Evolutionary conservation across 2,888 invertebrate genomes (phyloP), one percentile per base, ranked within the genome.

Genomic region (Eupeodes latifasciatus): DNA sequence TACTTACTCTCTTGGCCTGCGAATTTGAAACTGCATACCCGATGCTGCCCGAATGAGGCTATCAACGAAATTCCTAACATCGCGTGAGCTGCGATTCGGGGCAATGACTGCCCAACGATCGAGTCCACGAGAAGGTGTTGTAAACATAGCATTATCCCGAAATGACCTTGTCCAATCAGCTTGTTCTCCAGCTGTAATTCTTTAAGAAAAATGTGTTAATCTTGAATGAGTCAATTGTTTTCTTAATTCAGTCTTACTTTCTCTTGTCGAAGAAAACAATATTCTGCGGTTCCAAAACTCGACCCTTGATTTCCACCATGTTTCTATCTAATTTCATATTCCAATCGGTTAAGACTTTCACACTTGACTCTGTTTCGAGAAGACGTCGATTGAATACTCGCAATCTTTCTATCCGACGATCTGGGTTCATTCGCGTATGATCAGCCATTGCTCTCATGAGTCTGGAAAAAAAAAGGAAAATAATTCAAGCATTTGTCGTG

Each of bases 161-260:
- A 98, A 94, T 27, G 95, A 95, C 5, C 94, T 93, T 0, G 96
- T 96, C 98, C 98, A 98, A 80, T 98, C 97, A 0, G 96, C 97
- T 7, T 94, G 94, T 0, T 94, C 94, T 1, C 96, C 96, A 0
- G 94, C 93, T 0, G 91, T 81, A 59, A 92, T 91, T 71, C 92
- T 91, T 16, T 16, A 77, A 79, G 66, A 51, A 44, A 49, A 27
- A 10, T 27, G 27, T 27, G 27, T 27, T 27, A 11, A 11, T 27
- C 27, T 27, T 27, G 3, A 2, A 27, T 49, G 19, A 49, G 16
- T 53, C 19, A 62, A 59, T 51, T 12, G 75, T 14, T 1, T 34
- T 4, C n/a, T 14, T n/a, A 44, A 57, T 5, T 0, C 27, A 19
- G 16, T 34, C 27, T 64, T 90, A 92, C 92, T 91, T 92, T 90